Evolutionary conservation across 2,888 invertebrate genomes (phyloP), one percentile per base, ranked within the genome.

Genomic region (Sarcophaga variegata): DNA sequence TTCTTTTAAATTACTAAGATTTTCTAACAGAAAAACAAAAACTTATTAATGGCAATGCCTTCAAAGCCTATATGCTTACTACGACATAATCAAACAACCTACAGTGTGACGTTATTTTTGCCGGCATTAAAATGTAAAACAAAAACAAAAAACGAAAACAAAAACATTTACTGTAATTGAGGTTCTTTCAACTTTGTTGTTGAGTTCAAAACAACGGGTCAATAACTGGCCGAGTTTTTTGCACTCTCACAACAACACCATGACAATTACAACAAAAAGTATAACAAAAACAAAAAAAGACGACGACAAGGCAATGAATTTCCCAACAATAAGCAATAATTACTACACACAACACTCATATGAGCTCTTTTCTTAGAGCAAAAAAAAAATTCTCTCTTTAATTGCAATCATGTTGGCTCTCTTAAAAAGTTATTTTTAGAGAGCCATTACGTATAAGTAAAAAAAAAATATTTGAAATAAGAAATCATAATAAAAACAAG

Each of bases 211-310:
- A 75, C 69, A 71, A 72, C 82, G 80, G 85, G 85, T 88, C 87
- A 88, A 88, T 86, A 88, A 85, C 86, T 88, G 88, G 88, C 88
- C 87, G 87, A 88, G 88, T 88, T 86, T 86, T 88, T 85, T 87
- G 81, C 81, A 80, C 86, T 84, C 83, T 47, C 70, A 69, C 54
- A 80, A 79, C 63, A 37, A 37, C 59, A 59, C 14, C 59, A 27
- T 20, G 11, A n/a, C 63, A 59, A 67, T 59, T 49, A 20, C 67
- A 71, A 27, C n/a, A 37, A 54, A n/a, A 69, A 45, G 62, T 54
- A 14, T 3, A 63, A 12, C 49, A n/a, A 49, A 47, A n/a, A 25
- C 22, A 59, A n/a, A 25, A 25, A 63, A 17, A 22, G 20, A 25
- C 49, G 20, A 70, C 66, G 37, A 74, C 12, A 62, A 81, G 72